Percentiles rank a stretch among this genome's conserved stretches.
Evolutionary conservation across 1,140 invertebrate genomes (phyloP).

Genomic region (Anagrus nilaparvatae): DNA sequence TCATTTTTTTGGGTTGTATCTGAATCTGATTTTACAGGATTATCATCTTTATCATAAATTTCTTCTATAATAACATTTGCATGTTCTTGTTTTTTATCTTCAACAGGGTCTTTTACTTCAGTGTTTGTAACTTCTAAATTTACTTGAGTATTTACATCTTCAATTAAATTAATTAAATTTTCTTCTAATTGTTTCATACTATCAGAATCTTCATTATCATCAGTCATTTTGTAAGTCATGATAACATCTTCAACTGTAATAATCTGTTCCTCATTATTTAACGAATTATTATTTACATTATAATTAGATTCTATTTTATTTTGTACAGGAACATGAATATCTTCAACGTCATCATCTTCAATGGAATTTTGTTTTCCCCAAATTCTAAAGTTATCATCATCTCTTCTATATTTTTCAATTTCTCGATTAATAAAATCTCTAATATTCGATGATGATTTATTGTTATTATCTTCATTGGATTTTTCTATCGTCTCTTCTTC

Average conservation of each 20-base stretch:
- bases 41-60: neutral
- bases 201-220: too few relatives aligned
- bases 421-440: conserved; percentile 41
- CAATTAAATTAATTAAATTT: too few relatives aligned
- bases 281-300: too few relatives aligned
- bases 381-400: too few relatives aligned
- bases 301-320: too few relatives aligned
- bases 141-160: neutral
- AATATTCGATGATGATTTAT: conserved; percentile 23
- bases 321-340: conserved; percentile 2
- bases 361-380: too few relatives aligned
- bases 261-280: too few relatives aligned
- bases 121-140: neutral
- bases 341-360: conserved; percentile 6
- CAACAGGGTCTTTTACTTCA: neutral
- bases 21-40: neutral
- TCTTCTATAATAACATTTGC: neutral
- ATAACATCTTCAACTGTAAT: too few relatives aligned
- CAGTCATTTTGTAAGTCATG: too few relatives aligned
- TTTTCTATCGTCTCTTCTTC: conserved; percentile 48
- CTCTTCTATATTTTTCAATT: conserved; percentile 45
- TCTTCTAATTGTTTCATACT: too few relatives aligned
- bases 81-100: too few relatives aligned
- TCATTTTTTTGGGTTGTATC: too few relatives aligned
- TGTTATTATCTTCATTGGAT: conserved; percentile 24